Conservation (phyloP, 2,888 invertebrate genomes). For the Nephrocerus scutellatus region DNA sequence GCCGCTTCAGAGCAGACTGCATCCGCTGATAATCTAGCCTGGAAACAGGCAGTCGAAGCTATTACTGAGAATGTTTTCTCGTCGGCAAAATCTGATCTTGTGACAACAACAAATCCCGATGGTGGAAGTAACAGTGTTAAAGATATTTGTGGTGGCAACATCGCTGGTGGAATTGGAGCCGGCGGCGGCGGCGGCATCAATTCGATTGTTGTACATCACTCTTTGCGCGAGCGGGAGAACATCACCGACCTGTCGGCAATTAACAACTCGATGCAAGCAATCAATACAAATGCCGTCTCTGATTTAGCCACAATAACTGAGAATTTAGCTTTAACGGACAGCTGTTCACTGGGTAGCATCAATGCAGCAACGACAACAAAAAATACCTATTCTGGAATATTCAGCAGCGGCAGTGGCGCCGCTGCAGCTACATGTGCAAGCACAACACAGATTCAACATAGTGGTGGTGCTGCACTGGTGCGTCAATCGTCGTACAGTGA, state of each 20-base stretch:
- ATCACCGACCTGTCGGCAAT: constrained; percentile 62
- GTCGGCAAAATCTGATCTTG: constrained; percentile 64
- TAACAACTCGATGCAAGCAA: constrained; percentile 62
- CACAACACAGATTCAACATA: not conserved
- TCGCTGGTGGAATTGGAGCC: constrained; percentile 14
- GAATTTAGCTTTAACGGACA: constrained; percentile 64
- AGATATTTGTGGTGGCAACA: constrained; percentile 10
- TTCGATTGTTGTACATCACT: constrained; percentile 50
- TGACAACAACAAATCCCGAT: constrained; percentile 48
- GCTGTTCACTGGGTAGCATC: constrained; percentile 55
- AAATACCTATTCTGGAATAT: constrained; percentile 33
- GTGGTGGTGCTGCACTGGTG: constrained; percentile 2
- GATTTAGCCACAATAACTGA: constrained; percentile 85
- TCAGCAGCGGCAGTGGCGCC: constrained; percentile 36
- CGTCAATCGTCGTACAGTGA: constrained; percentile 3
- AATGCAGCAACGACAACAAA: constrained; percentile 50
- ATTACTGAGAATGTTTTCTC: constrained; percentile 77
- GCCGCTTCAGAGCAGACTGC: constrained; percentile 95
- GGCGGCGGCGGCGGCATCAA: constrained; percentile 11
- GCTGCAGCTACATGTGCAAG: constrained; percentile 12
- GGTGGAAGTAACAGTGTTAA: constrained; percentile 15
- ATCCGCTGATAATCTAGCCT: constrained; percentile 86
- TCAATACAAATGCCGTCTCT: constrained; percentile 50
- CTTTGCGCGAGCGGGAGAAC: constrained; percentile 52
- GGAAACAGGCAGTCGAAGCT: constrained; percentile 81